Evolutionary conservation across 2,888 invertebrate genomes (phyloP).

Genomic region (Coleophora flavipennella): DNA sequence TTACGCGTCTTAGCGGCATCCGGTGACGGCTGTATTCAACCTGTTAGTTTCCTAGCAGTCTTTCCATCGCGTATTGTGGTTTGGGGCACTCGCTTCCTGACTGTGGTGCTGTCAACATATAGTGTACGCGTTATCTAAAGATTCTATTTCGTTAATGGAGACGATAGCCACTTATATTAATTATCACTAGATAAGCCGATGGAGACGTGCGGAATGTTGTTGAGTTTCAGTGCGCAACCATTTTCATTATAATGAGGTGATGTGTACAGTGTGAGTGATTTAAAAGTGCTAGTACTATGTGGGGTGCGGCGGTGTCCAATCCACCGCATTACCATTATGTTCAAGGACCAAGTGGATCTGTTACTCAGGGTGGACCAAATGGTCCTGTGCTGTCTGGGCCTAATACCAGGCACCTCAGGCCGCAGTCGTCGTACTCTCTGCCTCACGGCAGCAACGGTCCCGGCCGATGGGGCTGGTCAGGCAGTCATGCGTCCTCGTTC

Average conservation of each 20-base stretch:
- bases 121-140: slow-evolving; percentile 42
- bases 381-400: slow-evolving; percentile 55
- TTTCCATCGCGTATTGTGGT: slow-evolving; percentile 58
- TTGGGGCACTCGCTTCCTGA: slow-evolving; percentile 45
- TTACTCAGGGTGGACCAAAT: slow-evolving; percentile 45
- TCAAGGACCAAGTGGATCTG: slow-evolving; percentile 43
- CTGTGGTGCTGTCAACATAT: slow-evolving; percentile 29
- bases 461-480: slow-evolving; percentile 69
- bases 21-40: slow-evolving; percentile 65
- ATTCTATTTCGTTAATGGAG: slow-evolving; percentile 36
- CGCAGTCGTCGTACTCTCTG: slow-evolving; percentile 67
- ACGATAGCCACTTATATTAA: slow-evolving; percentile 37
- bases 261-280: slow-evolving; percentile 41
- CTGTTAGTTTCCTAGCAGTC: slow-evolving; percentile 56
- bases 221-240: slow-evolving; percentile 43
- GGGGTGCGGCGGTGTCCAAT: slow-evolving; percentile 63
- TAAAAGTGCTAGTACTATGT: slow-evolving; percentile 46
- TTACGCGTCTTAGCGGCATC: slow-evolving; percentile 60
- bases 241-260: slow-evolving; percentile 52
- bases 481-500: slow-evolving; percentile 66
- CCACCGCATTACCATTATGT: slow-evolving; percentile 62
- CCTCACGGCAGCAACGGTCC: slow-evolving; percentile 71
- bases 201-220: slow-evolving; percentile 40
- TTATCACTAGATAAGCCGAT: slow-evolving; percentile 48
- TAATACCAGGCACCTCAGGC: slow-evolving; percentile 47